Percentiles rank a stretch among this genome's conserved stretches.
phyloP scores from a whole-genome alignment of 2,113 vertebrate species.

The Ameiurus melas region DNA sequence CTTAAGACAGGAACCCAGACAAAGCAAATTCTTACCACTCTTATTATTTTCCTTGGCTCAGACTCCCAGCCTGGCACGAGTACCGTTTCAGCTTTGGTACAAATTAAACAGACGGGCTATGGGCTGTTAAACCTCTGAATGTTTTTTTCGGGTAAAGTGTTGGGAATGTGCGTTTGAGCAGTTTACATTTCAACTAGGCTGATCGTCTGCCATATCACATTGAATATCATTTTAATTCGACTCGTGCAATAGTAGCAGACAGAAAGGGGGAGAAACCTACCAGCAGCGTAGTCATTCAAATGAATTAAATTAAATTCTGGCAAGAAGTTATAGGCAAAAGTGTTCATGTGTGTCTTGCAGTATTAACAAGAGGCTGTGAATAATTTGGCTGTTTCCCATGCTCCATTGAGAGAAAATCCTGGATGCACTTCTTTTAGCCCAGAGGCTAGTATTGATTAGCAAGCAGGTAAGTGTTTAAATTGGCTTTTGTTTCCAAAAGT shows the following conservation, averaged over 20 bases:
- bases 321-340: conserved; percentile 5
- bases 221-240: conserved; percentile 21
- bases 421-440: conserved; percentile 43
- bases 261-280: background rate
- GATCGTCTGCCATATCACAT: conserved; percentile 51
- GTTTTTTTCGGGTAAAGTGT: conserved; percentile 27
- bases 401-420: conserved; percentile 48
- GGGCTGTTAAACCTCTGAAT: conserved; percentile 63
- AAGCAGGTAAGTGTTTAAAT: conserved; percentile 62
- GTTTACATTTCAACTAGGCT: conserved; percentile 53
- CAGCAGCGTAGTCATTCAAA: background rate
- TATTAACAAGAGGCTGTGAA: conserved; percentile 40
- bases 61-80: conserved; percentile 77
- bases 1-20: conserved; percentile 81
- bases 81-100: conserved; percentile 79
- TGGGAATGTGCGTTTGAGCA: conserved; percentile 9
- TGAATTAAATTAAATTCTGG: conserved; percentile 14
- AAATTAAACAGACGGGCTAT: conserved; percentile 65
- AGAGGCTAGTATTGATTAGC: conserved; percentile 63
- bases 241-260: background rate
- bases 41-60: conserved; percentile 85
- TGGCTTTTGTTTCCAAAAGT: conserved; percentile 62
- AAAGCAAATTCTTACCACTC: conserved; percentile 84
- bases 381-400: conserved; percentile 42
- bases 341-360: conserved; percentile 21